Evolutionary conservation across 2,888 invertebrate species (phyloP).

Genomic region (Mythimna impura): DNA sequence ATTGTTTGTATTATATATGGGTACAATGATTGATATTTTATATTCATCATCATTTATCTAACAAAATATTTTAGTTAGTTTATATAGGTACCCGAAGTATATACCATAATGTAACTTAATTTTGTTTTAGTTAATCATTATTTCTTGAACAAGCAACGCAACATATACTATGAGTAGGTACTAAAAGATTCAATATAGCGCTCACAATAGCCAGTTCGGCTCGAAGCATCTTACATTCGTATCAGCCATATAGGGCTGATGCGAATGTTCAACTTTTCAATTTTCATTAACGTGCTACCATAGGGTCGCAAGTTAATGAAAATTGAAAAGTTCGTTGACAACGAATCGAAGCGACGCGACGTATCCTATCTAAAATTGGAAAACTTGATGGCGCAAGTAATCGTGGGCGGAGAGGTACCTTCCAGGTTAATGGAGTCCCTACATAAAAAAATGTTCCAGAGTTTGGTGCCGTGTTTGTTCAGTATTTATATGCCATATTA

Average conservation of each 20-base stretch:
- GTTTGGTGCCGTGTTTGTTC: neutral
- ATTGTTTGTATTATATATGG: no score
- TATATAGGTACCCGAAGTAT: no score
- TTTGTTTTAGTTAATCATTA: no score
- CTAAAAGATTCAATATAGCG: neutral
- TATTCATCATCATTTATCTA: no score
- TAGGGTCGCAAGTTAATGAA: conserved; percentile 18
- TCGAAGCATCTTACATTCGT: neutral
- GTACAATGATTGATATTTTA: no score
- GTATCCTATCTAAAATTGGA: conserved; percentile 25
- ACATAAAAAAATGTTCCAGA: neutral
- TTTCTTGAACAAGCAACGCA: no score
- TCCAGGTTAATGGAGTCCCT: neutral
- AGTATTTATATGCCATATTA: neutral
- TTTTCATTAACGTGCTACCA: no score
- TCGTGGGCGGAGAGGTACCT: neutral
- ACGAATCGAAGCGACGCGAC: conserved; percentile 16
- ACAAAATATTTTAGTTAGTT: no score
- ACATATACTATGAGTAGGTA: no score
- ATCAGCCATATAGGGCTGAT: neutral
- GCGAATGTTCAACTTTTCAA: no score
- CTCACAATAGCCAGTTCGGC: neutral
- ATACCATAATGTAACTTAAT: no score
- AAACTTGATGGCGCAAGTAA: conserved; percentile 26
- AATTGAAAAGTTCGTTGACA: conserved; percentile 39